phyloP scores from a whole-genome alignment of 2,797 vertebrate species.

The Helostoma temminkii region DNA sequence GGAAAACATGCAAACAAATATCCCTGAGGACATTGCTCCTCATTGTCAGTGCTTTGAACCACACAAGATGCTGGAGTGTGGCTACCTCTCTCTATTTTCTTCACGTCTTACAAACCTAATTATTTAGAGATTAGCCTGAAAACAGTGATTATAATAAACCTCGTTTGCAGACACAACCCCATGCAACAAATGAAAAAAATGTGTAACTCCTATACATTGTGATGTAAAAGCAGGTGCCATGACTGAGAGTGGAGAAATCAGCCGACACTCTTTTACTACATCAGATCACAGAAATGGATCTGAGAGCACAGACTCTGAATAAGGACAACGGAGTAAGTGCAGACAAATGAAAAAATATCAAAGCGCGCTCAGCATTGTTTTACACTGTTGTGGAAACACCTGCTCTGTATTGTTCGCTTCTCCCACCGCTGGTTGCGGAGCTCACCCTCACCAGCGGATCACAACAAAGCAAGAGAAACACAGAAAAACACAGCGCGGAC shows the following conservation, averaged over 20 bases:
- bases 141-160: not conserved
- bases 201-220: constrained; percentile 27
- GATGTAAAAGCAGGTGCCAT: constrained; percentile 31
- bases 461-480: constrained; percentile 42
- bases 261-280: constrained; percentile 32
- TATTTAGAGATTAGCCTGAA: not conserved
- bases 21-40: not conserved
- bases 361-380: constrained; percentile 22
- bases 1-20: not conserved
- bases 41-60: not conserved
- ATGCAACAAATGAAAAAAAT: not conserved
- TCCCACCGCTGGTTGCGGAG: constrained; percentile 31
- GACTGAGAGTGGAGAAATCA: constrained; percentile 50
- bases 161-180: not conserved
- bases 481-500: not conserved
- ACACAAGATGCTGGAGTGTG: not conserved
- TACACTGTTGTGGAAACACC: constrained; percentile 47
- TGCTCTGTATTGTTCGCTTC: constrained; percentile 34
- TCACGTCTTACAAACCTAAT: not conserved
- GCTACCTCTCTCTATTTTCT: too few relatives aligned
- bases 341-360: not conserved
- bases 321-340: not conserved
- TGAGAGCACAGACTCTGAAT: not conserved
- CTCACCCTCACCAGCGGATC: constrained; percentile 32
- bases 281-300: too few relatives aligned